phyloP scores from a whole-genome alignment of 2,888 invertebrate genomes.

The Mesoligia furuncula region DNA sequence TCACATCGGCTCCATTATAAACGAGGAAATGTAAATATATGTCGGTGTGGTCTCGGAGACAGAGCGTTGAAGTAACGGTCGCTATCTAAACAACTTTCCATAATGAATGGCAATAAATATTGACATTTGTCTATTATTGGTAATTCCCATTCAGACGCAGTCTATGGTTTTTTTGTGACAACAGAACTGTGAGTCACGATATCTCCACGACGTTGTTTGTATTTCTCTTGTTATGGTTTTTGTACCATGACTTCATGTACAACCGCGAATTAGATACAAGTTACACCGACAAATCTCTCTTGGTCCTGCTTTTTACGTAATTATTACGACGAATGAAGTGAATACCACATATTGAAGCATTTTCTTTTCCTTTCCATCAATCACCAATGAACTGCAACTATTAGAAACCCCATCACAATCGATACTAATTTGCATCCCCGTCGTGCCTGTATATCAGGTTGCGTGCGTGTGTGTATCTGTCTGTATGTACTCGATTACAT shows the following conservation, averaged over 20 bases:
- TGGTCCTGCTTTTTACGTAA: slow-evolving; percentile 18
- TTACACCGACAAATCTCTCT: neutral
- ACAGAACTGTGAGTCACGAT: slow-evolving; percentile 45
- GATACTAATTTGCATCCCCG: slow-evolving; percentile 51
- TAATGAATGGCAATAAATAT: slow-evolving; percentile 55
- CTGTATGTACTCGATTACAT: slow-evolving; percentile 43
- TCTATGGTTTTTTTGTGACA: slow-evolving; percentile 20
- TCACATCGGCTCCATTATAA: slow-evolving; percentile 29
- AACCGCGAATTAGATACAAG: slow-evolving; percentile 6
- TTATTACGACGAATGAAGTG: slow-evolving; percentile 8
- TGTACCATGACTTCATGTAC: slow-evolving; percentile 21
- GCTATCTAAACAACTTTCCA: slow-evolving; percentile 42
- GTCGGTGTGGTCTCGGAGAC: slow-evolving; percentile 27
- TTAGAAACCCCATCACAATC: slow-evolving; percentile 52
- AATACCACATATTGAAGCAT: neutral
- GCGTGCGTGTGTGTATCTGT: slow-evolving; percentile 39
- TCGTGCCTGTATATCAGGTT: slow-evolving; percentile 45
- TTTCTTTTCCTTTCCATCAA: slow-evolving; percentile 23
- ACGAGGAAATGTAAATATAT: slow-evolving; percentile 31
- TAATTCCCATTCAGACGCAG: slow-evolving; percentile 27
- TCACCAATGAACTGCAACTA: slow-evolving; percentile 30
- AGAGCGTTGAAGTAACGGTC: slow-evolving; percentile 22
- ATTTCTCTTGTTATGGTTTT: slow-evolving; percentile 8
- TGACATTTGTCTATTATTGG: slow-evolving; percentile 49
- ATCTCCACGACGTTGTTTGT: neutral